phyloP scores from a whole-genome alignment of 2,888 invertebrate species.

The Mesopsocus fuscifrons region DNA sequence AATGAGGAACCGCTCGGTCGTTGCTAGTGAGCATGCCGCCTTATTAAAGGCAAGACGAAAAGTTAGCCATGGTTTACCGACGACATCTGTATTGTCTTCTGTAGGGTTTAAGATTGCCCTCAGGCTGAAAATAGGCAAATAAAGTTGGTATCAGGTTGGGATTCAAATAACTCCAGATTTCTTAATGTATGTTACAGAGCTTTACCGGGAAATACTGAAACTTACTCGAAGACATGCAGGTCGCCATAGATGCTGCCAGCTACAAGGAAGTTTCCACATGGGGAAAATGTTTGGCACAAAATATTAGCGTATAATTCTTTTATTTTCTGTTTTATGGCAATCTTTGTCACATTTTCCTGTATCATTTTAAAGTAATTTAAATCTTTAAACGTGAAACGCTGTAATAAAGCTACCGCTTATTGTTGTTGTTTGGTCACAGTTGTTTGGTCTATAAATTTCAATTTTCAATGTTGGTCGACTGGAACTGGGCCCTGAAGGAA shows the following conservation, averaged over 20 bases:
- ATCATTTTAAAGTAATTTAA: no score
- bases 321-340: not conserved
- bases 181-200: no score
- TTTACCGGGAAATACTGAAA: no score
- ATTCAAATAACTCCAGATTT: no score
- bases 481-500: no score
- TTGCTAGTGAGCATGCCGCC: slow-evolving; percentile 46
- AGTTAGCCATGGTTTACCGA: slow-evolving; percentile 34
- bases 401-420: no score
- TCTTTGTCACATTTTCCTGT: not conserved
- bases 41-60: slow-evolving; percentile 35
- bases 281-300: slow-evolving; percentile 61
- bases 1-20: slow-evolving; percentile 45
- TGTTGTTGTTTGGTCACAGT: not conserved
- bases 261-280: slow-evolving; percentile 62
- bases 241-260: slow-evolving; percentile 73
- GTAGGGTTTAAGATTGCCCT: slow-evolving; percentile 38
- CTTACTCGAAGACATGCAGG: slow-evolving; percentile 65
- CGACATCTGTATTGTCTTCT: slow-evolving; percentile 32
- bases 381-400: no score
- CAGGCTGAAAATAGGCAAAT: slow-evolving; percentile 30
- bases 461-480: no score
- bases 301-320: slow-evolving; percentile 64
- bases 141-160: not conserved
- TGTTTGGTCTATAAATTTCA: no score